Evolutionary conservation across 2,888 invertebrate genomes (phyloP), one percentile per base, ranked within the genome.

Genomic region (Acrobasis repandana): DNA sequence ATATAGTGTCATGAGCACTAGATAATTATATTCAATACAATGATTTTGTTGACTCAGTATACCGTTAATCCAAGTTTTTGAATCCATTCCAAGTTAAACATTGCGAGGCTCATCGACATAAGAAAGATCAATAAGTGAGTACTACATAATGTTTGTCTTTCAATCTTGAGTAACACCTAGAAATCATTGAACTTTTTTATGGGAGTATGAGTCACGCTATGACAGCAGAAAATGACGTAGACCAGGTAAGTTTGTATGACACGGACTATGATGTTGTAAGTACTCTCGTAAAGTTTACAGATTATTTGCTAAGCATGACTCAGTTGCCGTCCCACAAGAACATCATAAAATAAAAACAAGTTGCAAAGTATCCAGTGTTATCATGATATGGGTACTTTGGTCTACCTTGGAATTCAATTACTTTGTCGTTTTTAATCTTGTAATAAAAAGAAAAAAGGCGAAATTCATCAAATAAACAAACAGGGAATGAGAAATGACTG

Each of bases 131-230:
- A 28, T 28, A 6, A 28, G 28, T 28, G 4, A 8, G 28, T 28
- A 20, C 28, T 28, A 5, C 28, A 28, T 28, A 28, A 28, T 28
- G 28, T 6, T 28, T 28, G 28, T 28, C 28, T 28, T 28, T 28
- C 28, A 8, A 28, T 28, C 28, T 28, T 28, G 28, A 28, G 28
- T 28, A 28, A 28, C 28, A 28, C 28, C 28, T 6, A 28, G 15
- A 51, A 51, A 34, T 34, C 51, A 28, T 51, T 51, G 15, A 15
- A 56, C 38, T 36, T 46, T 46, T 46, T 47, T 57, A 57, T 57
- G 56, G 56, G 33, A 47, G 46, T 33, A 47, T 61, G 61, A 61
- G 33, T 61, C 61, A 61, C 51, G 18, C 16, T 14, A 54, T 54
- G 54, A 54, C 38, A 18, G 54, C 54, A 54, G 20, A 11, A 36